Conservation (phyloP, 2,797 vertebrate genomes). For the Sebastes reedi region DNA sequence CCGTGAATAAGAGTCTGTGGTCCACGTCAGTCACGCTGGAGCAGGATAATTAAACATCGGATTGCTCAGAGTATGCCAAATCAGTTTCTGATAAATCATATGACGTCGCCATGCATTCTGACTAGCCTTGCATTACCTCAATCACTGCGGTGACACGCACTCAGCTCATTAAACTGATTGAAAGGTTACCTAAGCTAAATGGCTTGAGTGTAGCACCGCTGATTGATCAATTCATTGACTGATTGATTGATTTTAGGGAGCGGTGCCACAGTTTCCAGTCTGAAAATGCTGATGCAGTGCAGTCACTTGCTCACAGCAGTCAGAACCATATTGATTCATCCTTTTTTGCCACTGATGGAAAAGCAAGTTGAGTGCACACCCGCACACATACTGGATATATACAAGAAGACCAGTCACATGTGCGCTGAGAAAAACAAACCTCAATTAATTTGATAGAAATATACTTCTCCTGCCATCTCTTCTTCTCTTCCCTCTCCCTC, state of each 20-base stretch:
- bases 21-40: neutral
- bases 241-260: constrained; percentile 57
- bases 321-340: constrained; percentile 40
- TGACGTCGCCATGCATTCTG: constrained; percentile 11
- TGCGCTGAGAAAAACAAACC: constrained; percentile 9
- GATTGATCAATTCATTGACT: constrained; percentile 47
- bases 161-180: constrained; percentile 60
- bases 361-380: constrained; percentile 16
- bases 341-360: constrained; percentile 31
- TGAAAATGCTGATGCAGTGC: constrained; percentile 53
- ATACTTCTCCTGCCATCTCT: neutral
- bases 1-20: neutral
- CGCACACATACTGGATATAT: neutral
- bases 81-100: constrained; percentile 8
- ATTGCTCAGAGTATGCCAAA: neutral
- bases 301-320: constrained; percentile 13
- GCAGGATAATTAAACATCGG: neutral
- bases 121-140: constrained; percentile 28
- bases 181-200: constrained; percentile 57
- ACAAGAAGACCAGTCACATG: neutral
- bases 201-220: constrained; percentile 1
- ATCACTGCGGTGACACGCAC: neutral
- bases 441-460: constrained; percentile 23
- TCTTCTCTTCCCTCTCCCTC: neutral
- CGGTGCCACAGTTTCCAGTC: constrained; percentile 21